Evolutionary conservation across 53 echinoderm and acorn worm genomes (phyloP), one percentile per base, ranked within the genome.

Genomic region (Temnopleurus reevesii): DNA sequence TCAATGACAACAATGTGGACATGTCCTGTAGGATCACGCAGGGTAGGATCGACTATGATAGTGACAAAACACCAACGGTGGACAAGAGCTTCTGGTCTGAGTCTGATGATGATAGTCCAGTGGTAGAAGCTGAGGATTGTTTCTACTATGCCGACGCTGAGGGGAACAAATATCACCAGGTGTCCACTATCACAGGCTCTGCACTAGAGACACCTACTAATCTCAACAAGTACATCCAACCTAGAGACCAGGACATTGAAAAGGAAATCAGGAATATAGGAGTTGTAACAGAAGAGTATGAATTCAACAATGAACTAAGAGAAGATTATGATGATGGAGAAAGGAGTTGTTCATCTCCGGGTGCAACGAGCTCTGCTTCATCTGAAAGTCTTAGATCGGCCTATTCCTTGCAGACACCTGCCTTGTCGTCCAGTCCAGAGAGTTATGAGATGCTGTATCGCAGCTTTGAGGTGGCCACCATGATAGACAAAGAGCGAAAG

Each of bases 381-480:
- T 89, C 86, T 29, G 94, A 90, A 19, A 94, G 94, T 54, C 83
- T 93, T 19, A 86, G 92, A 55, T 95, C 97, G 15, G 92, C 92
- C 8, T 86, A 95, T 23, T 91, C 92, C 34, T 55, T 90, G 31
- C 90, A 89, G 27, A 91, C 81, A 9, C 95, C 97, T 8, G 92
- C 92, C 29, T 58, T 92, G 41, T 92, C 94, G 18, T 89, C 94
- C 46, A 96, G 96, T 77, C 99, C 99, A 24, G 99, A 99, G 77
- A 99, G 95, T 77, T 99, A 99, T 82, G 94, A 96, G 41, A 91
- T 96, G 84, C 92, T 99, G 21, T 99, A 99, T 90, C 94, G 79
- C 83, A 96, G 94, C 83, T 99, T 99, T 94, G 99, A 99, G 86
- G 92, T 95, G 31, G 96, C 96, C 12, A 64, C 92, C 29, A 90